These are phyloP conservation scores for Gallinago stenura DNA, from an alignment of 2,797 vertebrate genomes.

Conservation along the genomic window DNA sequence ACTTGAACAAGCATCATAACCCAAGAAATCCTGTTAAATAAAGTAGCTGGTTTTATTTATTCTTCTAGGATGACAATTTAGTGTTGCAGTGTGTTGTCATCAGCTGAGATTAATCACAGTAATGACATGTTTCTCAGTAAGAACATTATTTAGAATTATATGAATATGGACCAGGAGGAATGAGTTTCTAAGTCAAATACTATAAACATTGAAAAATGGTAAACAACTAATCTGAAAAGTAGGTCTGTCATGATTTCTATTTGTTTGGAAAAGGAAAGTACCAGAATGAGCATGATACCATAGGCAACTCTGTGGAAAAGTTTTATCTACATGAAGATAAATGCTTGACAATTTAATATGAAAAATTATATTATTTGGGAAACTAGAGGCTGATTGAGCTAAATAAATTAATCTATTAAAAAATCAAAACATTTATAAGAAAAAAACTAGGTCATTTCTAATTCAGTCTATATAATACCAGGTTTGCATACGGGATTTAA, in stretches of 20 bases:
- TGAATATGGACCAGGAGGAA: conserved; percentile 17
- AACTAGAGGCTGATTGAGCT: background rate
- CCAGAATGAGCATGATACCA: conserved; percentile 10
- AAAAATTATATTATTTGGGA: background rate
- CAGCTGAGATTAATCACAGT: conserved; percentile 55
- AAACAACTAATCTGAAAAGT: background rate
- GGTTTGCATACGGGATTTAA: background rate
- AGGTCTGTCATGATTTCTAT: conserved; percentile 8
- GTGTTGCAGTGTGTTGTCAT: conserved; percentile 27
- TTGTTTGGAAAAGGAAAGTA: conserved; percentile 1
- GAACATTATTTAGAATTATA: conserved; percentile 50
- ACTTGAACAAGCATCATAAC: conserved; percentile 15
- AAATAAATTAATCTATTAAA: background rate
- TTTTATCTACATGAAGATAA: background rate
- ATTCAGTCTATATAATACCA: background rate
- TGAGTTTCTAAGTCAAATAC: conserved; percentile 30
- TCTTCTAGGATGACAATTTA: background rate
- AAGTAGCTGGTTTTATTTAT: background rate
- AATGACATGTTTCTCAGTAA: conserved; percentile 47
- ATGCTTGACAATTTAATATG: background rate
- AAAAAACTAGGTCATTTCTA: background rate
- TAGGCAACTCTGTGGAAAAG: background rate
- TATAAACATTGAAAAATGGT: conserved; percentile 39
- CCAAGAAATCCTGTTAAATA: background rate
- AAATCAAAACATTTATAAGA: background rate